These are phyloP conservation scores for Malurus cyaneus DNA, from an alignment of 2,113 vertebrate genomes.

Conservation along the genomic window DNA sequence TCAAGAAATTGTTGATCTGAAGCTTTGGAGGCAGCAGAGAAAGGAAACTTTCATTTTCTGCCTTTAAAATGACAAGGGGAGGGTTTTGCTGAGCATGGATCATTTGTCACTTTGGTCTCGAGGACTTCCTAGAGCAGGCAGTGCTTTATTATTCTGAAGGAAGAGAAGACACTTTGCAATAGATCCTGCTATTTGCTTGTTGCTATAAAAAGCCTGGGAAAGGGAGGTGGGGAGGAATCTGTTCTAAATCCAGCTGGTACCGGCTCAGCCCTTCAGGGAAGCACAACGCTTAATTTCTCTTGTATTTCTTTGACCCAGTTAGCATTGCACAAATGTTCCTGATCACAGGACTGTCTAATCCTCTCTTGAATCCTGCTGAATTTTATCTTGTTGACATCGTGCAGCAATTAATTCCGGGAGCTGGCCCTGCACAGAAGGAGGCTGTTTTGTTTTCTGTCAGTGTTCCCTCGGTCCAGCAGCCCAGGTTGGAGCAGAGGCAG, in stretches of 20 bases:
- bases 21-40: not conserved
- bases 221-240: not conserved
- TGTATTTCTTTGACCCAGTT: constrained; percentile 60
- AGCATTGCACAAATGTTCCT: constrained; percentile 19
- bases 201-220: constrained; percentile 7
- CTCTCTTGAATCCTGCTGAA: constrained; percentile 3
- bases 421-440: not conserved
- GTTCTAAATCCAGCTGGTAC: constrained; percentile 26
- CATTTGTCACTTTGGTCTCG: not conserved
- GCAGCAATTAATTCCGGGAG: constrained; percentile 14
- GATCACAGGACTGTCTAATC: constrained; percentile 51
- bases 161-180: not conserved
- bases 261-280: constrained; percentile 40
- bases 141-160: not conserved
- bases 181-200: not conserved
- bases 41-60: not conserved
- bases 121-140: not conserved
- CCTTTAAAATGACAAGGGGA: not conserved
- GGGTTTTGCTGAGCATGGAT: not conserved
- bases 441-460: not conserved
- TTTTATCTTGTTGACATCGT: constrained; percentile 41
- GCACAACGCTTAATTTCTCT: not conserved
- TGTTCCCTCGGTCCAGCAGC: not conserved
- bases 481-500: not conserved
- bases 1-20: not conserved